Conservation (phyloP, 1,140 invertebrate genomes). For the Caerostris darwini region DNA sequence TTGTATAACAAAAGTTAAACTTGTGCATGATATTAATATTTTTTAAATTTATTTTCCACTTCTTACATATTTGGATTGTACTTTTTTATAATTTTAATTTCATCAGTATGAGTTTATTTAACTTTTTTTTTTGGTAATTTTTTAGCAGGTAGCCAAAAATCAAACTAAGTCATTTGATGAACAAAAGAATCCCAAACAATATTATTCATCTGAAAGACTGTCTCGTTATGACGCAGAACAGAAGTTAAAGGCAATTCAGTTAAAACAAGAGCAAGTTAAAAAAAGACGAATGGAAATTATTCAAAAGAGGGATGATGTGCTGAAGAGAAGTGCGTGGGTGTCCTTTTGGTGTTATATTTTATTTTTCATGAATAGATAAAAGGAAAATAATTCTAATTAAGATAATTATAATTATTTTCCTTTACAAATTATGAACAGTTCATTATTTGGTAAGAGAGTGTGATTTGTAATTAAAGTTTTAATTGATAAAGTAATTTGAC, state of each 20-base stretch:
- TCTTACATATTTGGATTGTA: no score
- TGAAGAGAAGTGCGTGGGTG: slow-evolving; percentile 78
- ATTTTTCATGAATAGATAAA: background rate
- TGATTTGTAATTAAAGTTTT: no score
- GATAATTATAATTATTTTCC: no score
- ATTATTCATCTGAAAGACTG: slow-evolving; percentile 62
- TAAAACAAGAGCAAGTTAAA: slow-evolving; percentile 72
- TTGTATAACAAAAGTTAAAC: no score
- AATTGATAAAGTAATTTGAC: no score
- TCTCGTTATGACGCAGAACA: slow-evolving; percentile 77
- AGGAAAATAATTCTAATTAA: no score
- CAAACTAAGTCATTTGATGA: slow-evolving; percentile 73
- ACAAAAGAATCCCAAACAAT: slow-evolving; percentile 57
- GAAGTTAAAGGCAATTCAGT: slow-evolving; percentile 63
- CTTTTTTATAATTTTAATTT: no score
- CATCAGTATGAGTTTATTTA: no score
- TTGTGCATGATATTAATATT: no score
- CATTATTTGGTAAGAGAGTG: no score
- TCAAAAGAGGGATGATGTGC: slow-evolving; percentile 69
- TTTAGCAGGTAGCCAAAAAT: slow-evolving; percentile 67
- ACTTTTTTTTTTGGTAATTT: background rate
- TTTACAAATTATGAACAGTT: no score
- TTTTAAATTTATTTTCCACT: no score
- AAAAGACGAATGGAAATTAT: slow-evolving; percentile 74
- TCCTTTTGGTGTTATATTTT: slow-evolving; percentile 59